Conservation (phyloP, 1,140 invertebrate genomes). For the Penaeus chinensis region DNA sequence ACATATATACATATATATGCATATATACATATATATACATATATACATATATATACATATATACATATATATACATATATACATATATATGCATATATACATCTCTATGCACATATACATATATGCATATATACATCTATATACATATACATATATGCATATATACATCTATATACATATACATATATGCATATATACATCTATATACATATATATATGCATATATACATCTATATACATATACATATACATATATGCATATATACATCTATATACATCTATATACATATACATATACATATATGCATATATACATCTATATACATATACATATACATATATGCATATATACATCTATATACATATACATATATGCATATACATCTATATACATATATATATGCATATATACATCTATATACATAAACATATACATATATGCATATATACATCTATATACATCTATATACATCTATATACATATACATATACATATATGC, state of each 20-base stretch:
- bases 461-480: background rate
- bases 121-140: background rate
- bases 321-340: background rate
- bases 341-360: background rate
- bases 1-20: no score
- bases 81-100: no score
- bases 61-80: background rate
- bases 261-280: background rate
- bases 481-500: background rate
- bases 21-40: background rate
- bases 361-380: background rate
- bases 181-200: background rate
- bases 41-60: background rate
- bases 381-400: background rate
- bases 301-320: background rate
- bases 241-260: background rate
- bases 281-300: background rate
- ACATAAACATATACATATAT: background rate
- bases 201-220: background rate
- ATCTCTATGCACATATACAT: background rate
- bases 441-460: background rate
- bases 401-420: background rate
- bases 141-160: background rate
- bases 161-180: background rate
- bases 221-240: background rate